Evolutionary conservation across 2,113 vertebrate genomes (phyloP).

Genomic region (Cavia aperea): DNA sequence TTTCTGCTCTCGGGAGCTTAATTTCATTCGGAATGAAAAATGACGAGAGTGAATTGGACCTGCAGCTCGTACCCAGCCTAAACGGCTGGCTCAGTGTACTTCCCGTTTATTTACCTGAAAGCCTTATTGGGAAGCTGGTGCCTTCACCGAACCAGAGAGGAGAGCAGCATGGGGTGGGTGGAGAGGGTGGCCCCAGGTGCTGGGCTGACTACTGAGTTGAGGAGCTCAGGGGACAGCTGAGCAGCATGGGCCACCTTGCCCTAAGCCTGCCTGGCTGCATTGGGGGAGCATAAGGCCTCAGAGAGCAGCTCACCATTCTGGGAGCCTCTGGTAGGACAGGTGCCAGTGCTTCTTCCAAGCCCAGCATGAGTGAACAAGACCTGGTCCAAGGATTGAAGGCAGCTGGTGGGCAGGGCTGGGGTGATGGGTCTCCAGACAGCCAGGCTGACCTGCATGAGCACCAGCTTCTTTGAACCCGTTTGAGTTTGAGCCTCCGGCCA

Average conservation of each 20-base stretch:
- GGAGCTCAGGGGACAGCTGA: rapidly evolving
- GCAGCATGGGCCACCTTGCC: neutral
- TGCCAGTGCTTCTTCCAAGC: neutral
- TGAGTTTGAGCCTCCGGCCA: rapidly evolving
- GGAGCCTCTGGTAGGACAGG: neutral
- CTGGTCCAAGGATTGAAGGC: rapidly evolving
- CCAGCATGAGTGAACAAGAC: rapidly evolving
- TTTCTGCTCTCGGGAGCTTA: conserved; percentile 58
- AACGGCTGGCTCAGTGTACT: rapidly evolving
- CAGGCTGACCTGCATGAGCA: rapidly evolving
- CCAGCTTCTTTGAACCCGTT: neutral
- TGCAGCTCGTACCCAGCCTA: neutral
- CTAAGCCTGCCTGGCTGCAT: neutral
- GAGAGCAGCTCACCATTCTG: neutral
- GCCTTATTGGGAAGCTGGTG: rapidly evolving
- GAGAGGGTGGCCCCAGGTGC: rapidly evolving
- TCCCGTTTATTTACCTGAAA: neutral
- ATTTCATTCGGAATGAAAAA: conserved; percentile 70
- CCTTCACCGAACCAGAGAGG: neutral
- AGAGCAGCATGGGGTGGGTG: rapidly evolving
- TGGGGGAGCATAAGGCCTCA: rapidly evolving
- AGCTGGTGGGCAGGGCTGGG: rapidly evolving
- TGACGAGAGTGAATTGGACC: conserved; percentile 60
- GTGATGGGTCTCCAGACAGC: neutral
- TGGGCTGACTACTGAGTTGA: neutral